phyloP scores from a whole-genome alignment of 2,888 invertebrate species.

The Eurytoma adleriae region DNA sequence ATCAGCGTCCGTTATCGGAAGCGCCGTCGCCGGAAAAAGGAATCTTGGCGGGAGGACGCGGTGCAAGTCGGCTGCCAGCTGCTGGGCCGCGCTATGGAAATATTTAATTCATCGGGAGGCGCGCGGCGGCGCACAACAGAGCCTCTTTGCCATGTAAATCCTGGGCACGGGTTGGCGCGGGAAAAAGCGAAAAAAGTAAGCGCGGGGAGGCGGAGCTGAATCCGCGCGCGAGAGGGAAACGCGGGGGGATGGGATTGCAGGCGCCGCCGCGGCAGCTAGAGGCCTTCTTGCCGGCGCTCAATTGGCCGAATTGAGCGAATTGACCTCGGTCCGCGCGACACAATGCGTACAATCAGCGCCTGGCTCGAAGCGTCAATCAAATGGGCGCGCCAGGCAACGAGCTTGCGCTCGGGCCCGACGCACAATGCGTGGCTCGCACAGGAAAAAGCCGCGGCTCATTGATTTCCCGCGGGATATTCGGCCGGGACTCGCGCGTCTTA shows the following conservation, averaged over 20 bases:
- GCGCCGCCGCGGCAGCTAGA: background rate
- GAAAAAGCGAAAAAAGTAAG: background rate
- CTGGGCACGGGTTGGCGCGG: background rate
- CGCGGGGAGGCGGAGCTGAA: background rate
- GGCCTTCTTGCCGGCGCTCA: conserved; percentile 22
- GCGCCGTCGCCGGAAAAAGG: background rate
- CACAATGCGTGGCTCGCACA: no score
- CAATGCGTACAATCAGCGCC: conserved; percentile 74
- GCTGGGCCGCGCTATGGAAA: background rate
- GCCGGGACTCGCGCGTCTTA: no score
- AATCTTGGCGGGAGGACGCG: background rate
- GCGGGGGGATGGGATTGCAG: background rate
- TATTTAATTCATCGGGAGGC: conserved; percentile 43
- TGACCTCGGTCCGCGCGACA: conserved; percentile 58
- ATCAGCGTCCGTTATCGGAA: background rate
- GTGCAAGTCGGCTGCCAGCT: background rate
- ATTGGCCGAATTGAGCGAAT: conserved; percentile 11
- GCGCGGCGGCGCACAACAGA: conserved; percentile 6
- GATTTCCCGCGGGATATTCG: background rate
- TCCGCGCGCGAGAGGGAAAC: background rate
- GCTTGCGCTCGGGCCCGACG: no score
- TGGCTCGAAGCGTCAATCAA: conserved; percentile 68
- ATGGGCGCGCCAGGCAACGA: conserved; percentile 61
- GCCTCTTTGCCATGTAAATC: conserved; percentile 33
- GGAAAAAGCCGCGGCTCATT: background rate